A percentile compares a stretch with the other conserved stretches of the same genome.
Evolutionary conservation across 2,113 vertebrate genomes (phyloP).

Genomic region (Poeciliopsis retropinna): DNA sequence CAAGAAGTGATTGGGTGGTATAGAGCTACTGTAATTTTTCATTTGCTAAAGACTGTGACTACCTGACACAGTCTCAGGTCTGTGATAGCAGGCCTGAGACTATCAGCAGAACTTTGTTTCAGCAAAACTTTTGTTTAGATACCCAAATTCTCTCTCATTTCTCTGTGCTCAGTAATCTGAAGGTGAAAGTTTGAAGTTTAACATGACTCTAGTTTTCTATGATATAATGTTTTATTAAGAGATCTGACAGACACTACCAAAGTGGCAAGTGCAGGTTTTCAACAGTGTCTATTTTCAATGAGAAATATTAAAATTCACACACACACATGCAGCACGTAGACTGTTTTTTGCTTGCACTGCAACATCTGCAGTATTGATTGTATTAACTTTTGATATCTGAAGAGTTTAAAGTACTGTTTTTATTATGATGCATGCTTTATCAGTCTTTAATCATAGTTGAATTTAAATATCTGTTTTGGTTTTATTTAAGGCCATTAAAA

Average conservation of each 20-base stretch:
- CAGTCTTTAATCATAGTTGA: slow-evolving; percentile 42
- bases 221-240: not conserved
- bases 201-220: not conserved
- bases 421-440: slow-evolving; percentile 53
- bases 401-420: slow-evolving; percentile 40
- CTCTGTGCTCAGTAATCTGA: not conserved
- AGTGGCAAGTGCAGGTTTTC: not conserved
- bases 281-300: not conserved
- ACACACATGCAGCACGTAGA: not conserved
- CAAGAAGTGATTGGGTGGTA: too few relatives aligned
- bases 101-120: too few relatives aligned
- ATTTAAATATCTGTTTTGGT: slow-evolving; percentile 20
- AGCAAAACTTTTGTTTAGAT: too few relatives aligned
- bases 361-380: slow-evolving; percentile 33
- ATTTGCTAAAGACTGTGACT: not conserved
- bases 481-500: too few relatives aligned
- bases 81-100: too few relatives aligned
- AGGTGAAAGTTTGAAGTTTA: not conserved
- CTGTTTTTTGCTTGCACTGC: slow-evolving; percentile 17
- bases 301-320: not conserved
- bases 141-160: not conserved
- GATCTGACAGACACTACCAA: slow-evolving; percentile 5
- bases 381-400: slow-evolving; percentile 51
- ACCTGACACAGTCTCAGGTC: too few relatives aligned
- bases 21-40: too few relatives aligned